Evolutionary conservation across 2,113 vertebrate species (phyloP).

Genomic region (Eudyptes chrysolophus): DNA sequence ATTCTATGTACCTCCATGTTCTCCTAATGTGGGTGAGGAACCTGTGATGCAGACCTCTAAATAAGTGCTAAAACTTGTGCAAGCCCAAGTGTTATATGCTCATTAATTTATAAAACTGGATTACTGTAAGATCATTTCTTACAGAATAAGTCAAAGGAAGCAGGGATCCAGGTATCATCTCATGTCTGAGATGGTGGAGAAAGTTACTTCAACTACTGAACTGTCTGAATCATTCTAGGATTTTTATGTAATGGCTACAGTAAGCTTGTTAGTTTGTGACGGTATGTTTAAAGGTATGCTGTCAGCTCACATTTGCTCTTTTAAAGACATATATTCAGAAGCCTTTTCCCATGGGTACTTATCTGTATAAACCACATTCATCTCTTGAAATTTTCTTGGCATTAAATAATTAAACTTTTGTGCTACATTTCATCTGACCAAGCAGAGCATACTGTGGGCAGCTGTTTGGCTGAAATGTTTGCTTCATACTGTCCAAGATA

Average conservation of each 20-base stretch:
- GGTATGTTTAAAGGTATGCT: background rate
- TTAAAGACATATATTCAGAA: background rate
- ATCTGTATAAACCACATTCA: background rate
- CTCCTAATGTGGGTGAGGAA: background rate
- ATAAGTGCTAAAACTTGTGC: background rate
- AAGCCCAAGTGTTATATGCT: background rate
- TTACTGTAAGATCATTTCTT: background rate
- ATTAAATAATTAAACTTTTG: constrained; percentile 48
- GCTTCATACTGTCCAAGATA: background rate
- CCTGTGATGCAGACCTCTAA: background rate
- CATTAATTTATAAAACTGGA: background rate
- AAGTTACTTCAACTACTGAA: background rate
- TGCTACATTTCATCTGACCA: background rate
- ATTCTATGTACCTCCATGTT: background rate
- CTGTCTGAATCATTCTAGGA: background rate
- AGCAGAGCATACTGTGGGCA: background rate
- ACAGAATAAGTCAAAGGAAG: background rate
- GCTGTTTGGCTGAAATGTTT: background rate
- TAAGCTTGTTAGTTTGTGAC: background rate
- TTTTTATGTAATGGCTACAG: background rate
- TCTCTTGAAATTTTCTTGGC: background rate
- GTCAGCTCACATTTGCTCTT: background rate
- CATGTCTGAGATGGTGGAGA: background rate
- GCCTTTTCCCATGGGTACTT: background rate
- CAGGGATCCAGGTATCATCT: background rate